phyloP scores from a whole-genome alignment of 2,888 invertebrate genomes.

The Epiblema foenella region DNA sequence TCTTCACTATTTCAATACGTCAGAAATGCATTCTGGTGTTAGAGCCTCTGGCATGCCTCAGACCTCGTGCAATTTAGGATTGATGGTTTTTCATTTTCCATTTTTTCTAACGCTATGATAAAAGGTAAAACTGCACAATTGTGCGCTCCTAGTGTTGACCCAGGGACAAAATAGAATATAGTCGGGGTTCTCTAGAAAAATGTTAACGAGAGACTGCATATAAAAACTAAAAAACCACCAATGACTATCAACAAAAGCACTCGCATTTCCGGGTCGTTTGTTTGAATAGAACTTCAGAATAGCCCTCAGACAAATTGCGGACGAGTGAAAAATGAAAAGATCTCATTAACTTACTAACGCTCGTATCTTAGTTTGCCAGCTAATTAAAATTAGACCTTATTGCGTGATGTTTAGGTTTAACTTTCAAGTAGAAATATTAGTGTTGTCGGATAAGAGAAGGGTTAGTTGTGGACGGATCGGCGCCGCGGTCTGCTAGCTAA shows the following conservation, averaged over 20 bases:
- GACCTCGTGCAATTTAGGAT: too few species aligned
- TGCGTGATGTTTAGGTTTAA: not conserved
- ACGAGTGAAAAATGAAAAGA: constrained; percentile 40
- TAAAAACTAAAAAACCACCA: constrained; percentile 25
- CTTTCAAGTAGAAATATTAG: not conserved
- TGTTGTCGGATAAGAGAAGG: not conserved
- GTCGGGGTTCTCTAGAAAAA: not conserved
- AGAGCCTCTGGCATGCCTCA: too few species aligned
- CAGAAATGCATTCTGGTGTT: too few species aligned
- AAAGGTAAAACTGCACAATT: not conserved
- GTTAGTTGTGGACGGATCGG: constrained; percentile 31
- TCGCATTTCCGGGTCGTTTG: constrained; percentile 46
- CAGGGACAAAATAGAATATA: not conserved
- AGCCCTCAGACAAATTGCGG: constrained; percentile 52
- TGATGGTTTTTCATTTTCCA: too few species aligned
- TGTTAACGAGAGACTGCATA: constrained; percentile 2
- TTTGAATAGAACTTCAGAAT: constrained; percentile 42
- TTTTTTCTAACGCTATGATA: not conserved
- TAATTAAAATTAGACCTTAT: not conserved
- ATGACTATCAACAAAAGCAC: constrained; percentile 41
- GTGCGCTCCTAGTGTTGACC: not conserved
- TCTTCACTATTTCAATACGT: too few species aligned
- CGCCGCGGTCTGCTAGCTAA: constrained; percentile 56
- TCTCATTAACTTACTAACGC: not conserved
- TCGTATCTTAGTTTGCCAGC: constrained; percentile 41